These are phyloP conservation scores for Gallinago stenura DNA, from an alignment of 2,797 vertebrate genomes.

Conservation along the genomic window DNA sequence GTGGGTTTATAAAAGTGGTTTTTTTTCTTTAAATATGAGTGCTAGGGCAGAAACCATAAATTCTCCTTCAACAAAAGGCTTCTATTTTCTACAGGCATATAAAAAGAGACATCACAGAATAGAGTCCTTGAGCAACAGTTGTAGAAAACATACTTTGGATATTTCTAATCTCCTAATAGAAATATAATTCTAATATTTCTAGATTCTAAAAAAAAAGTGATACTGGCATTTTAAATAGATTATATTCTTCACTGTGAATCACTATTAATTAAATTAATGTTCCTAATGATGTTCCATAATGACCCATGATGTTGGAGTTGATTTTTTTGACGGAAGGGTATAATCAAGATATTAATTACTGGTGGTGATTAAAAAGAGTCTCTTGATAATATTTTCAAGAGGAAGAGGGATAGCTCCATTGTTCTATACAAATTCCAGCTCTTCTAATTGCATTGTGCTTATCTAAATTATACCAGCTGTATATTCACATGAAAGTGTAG, in stretches of 20 bases:
- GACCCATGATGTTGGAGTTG: background rate
- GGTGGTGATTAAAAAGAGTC: background rate
- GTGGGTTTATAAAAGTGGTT: background rate
- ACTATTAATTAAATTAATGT: background rate
- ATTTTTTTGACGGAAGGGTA: background rate
- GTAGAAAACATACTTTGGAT: background rate
- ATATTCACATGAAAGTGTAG: background rate
- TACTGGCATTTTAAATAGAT: background rate
- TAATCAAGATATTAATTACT: constrained; percentile 6
- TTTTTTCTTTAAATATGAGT: background rate
- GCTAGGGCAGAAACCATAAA: background rate
- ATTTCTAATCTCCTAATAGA: no score
- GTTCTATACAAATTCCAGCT: constrained; percentile 6
- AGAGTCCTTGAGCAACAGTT: background rate
- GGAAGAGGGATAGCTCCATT: background rate
- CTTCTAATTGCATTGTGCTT: constrained; percentile 8
- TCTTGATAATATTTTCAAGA: background rate
- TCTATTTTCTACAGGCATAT: background rate
- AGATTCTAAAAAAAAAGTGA: background rate
- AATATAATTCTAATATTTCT: background rate
- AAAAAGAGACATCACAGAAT: background rate
- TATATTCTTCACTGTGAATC: background rate
- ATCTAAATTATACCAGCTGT: background rate
- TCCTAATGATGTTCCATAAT: background rate
- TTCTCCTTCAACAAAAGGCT: background rate